Evolutionary conservation across 1,140 invertebrate species (phyloP), one percentile per base, ranked within the genome.

Genomic region (Leptinotarsa lineolata): DNA sequence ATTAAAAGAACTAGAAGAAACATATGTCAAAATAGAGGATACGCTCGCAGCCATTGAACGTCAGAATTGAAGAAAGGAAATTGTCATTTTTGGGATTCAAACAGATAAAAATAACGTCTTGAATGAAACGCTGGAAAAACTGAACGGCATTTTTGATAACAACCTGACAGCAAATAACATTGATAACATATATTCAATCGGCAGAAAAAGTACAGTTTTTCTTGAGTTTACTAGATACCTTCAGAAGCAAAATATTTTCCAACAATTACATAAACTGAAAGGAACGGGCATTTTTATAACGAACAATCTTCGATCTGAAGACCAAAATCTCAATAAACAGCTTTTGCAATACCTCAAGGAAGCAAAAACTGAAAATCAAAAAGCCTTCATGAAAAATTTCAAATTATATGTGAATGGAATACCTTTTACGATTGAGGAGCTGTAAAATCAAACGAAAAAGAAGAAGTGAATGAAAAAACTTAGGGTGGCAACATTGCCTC

Each of bases 231-330:
- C n/a, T 6, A 11, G 6, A 60, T 6, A 60, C 21, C 59, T 60
- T 11, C 6, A 60, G 20, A 18, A 60, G n/a, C 59, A n/a, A n/a
- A 60, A 60, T 8, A 60, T 60, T 8, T 60, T 60, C n/a, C 16
- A 60, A 60, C 59, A 60, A 21, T 60, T 60, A 60, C n/a, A 60
- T 60, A 60, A 60, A n/a, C n/a, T 60, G 20, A 60, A 60, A n/a
- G 59, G 59, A n/a, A 60, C 59, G 4, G 59, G 59, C 59, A 60
- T 60, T 5, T 60, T 6, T 11, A 60, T 60, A 5, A 60, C 16
- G n/a, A 6, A 60, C 16, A n/a, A 60, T n/a, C n/a, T 60, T 8
- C 6, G 59, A 21, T n/a, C 59, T 46, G 59, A 60, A n/a, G 59
- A 60, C n/a, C 59, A 60, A 60, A 60, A 60, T 8, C 16, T 18